Percentiles rank a stretch among this genome's conserved stretches.
Evolutionary conservation across 2,113 vertebrate species (phyloP).

Genomic region (Sterna hirundo): DNA sequence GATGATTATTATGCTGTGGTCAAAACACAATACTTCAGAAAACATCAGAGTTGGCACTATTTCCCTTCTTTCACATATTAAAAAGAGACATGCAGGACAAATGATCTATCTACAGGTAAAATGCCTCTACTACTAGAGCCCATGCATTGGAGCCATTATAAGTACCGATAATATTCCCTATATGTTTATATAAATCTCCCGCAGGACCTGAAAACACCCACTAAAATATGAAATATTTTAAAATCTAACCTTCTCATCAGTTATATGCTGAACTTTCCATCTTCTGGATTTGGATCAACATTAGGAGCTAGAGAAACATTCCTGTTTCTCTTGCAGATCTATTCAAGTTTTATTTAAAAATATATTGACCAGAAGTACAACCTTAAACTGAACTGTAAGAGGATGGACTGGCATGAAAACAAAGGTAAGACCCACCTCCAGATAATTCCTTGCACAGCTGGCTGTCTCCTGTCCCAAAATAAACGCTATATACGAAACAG

Average conservation of each 20-base stretch:
- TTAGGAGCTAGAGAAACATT: not conserved
- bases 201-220: not conserved
- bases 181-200: not conserved
- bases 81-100: not conserved
- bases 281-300: not conserved
- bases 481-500: accelerated
- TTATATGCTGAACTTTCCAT: not conserved
- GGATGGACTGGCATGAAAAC: not conserved
- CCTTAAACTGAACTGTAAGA: not conserved
- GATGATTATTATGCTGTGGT: not conserved
- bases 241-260: not conserved
- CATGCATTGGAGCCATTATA: not conserved
- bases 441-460: not conserved
- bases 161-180: not conserved
- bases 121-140: not conserved
- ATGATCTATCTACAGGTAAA: not conserved
- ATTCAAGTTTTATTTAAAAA: not conserved
- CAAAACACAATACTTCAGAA: not conserved
- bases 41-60: not conserved
- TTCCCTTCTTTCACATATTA: not conserved
- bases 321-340: not conserved
- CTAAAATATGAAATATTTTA: not conserved
- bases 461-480: not conserved
- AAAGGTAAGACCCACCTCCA: not conserved
- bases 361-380: not conserved